Evolutionary conservation across 1,140 invertebrate genomes (phyloP).

Genomic region (Conus ventricosus): DNA sequence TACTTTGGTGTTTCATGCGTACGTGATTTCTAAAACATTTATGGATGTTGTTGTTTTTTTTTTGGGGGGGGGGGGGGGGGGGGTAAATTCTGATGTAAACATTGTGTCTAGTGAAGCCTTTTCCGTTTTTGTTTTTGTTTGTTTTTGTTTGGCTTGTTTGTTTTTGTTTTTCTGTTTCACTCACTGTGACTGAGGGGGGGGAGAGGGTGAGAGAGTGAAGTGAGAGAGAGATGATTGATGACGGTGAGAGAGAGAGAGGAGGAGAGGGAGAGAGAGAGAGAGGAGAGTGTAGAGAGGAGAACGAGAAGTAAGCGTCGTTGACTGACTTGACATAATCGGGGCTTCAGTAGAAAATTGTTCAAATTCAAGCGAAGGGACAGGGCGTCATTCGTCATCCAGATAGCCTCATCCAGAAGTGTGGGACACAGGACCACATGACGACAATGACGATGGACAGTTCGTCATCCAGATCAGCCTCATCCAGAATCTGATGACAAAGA

Average conservation of each 20-base stretch:
- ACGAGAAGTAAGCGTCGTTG: background rate
- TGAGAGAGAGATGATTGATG: background rate
- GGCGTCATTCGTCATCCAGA: constrained; percentile 92
- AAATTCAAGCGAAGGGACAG: constrained; percentile 93
- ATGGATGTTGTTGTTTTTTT: too few relatives aligned
- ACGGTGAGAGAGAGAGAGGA: background rate
- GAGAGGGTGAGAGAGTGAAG: background rate
- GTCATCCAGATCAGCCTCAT: constrained; percentile 94
- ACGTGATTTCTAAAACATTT: too few relatives aligned
- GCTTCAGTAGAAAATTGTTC: constrained; percentile 95
- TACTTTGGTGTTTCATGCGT: too few relatives aligned
- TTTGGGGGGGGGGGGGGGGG: too few relatives aligned
- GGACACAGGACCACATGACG: background rate
- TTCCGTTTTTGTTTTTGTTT: too few relatives aligned
- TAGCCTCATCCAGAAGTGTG: constrained; percentile 90
- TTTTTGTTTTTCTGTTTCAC: too few relatives aligned
- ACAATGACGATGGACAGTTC: constrained; percentile 72
- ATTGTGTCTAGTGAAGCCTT: too few relatives aligned
- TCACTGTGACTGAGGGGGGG: background rate
- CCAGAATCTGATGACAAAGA: constrained; percentile 79
- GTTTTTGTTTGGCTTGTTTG: too few relatives aligned
- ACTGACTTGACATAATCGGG: constrained; percentile 85
- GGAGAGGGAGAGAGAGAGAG: constrained; percentile 1
- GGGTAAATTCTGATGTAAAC: too few relatives aligned
- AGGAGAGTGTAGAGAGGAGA: background rate